Percentiles rank a stretch among this genome's conserved stretches.
These are phyloP conservation scores for Dicrostonyx torquatus DNA, from an alignment of 2,797 vertebrate species.

Conservation along the genomic window DNA sequence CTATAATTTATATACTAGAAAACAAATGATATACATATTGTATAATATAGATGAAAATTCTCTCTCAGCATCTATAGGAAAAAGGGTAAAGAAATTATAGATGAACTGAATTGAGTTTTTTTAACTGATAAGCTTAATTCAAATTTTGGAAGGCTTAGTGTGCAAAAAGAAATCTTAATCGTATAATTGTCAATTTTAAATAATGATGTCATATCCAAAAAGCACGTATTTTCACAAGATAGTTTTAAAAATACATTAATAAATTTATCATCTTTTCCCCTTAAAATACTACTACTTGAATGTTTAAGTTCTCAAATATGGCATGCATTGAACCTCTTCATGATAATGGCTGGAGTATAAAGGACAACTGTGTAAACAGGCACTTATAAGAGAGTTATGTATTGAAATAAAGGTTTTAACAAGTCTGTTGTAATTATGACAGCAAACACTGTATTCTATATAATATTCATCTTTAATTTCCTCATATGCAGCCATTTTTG, in stretches of 20 bases:
- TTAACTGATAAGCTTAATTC: not conserved
- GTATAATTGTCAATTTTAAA: not conserved
- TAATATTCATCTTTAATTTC: constrained; percentile 19
- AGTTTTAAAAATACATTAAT: not conserved
- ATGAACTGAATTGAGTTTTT: not conserved
- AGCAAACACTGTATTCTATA: not conserved
- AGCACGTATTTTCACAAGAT: not conserved
- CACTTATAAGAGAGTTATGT: not conserved
- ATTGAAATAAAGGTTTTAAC: not conserved
- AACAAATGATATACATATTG: not conserved
- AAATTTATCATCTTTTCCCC: not conserved
- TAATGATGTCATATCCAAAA: not conserved
- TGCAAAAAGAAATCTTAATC: not conserved
- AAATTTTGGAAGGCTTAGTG: not conserved
- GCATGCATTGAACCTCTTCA: not conserved
- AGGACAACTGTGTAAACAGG: not conserved
- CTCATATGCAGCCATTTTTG: not conserved
- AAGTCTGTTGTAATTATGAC: not conserved
- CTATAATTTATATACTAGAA: not conserved
- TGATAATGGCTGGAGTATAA: not conserved
- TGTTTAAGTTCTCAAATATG: not conserved
- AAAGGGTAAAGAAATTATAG: not conserved
- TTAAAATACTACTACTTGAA: not conserved
- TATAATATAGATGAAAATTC: not conserved
- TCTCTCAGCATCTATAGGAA: not conserved